Percentiles rank a stretch among this genome's conserved stretches.
Evolutionary conservation across 2,888 invertebrate species (phyloP).

Genomic region (Yponomeuta sedellus): DNA sequence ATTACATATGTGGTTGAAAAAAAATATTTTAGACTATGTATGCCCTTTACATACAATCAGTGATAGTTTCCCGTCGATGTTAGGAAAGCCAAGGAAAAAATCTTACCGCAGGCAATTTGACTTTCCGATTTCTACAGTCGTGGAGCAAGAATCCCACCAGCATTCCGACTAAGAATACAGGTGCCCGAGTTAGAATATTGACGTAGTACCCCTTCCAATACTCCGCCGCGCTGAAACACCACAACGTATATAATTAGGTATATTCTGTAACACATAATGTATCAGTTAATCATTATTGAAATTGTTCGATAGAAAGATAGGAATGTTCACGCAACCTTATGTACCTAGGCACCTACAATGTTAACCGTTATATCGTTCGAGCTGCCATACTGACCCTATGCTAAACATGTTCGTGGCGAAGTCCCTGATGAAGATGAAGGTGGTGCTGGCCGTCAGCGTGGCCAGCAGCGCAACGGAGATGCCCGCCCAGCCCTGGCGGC

Average conservation of each 20-base stretch:
- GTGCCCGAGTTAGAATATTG: slow-evolving; percentile 42
- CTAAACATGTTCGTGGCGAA: slow-evolving; percentile 41
- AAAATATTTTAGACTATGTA: too few relatives aligned
- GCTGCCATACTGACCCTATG: slow-evolving; percentile 40
- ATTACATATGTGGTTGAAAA: too few relatives aligned
- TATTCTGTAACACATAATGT: too few relatives aligned
- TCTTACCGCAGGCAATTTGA: slow-evolving; percentile 31
- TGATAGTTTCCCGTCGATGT: too few relatives aligned
- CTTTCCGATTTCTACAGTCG: slow-evolving; percentile 25
- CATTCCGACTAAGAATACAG: slow-evolving; percentile 45
- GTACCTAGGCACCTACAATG: too few relatives aligned
- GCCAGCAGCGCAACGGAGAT: slow-evolving; percentile 25
- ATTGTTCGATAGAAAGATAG: too few relatives aligned
- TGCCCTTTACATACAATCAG: too few relatives aligned
- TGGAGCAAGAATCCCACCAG: slow-evolving; percentile 38
- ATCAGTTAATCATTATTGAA: too few relatives aligned
- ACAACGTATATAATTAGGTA: too few relatives aligned
- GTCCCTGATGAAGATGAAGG: slow-evolving; percentile 46
- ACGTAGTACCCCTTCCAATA: slow-evolving; percentile 39
- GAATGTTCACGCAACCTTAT: too few relatives aligned
- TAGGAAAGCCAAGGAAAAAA: too few relatives aligned
- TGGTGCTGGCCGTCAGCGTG: slow-evolving; percentile 32
- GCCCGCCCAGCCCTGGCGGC: slow-evolving; percentile 30
- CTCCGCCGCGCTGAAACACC: background rate
- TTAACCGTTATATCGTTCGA: too few relatives aligned